Evolutionary conservation across 1,140 invertebrate genomes (phyloP).

Genomic region (Bombus pascuorum): DNA sequence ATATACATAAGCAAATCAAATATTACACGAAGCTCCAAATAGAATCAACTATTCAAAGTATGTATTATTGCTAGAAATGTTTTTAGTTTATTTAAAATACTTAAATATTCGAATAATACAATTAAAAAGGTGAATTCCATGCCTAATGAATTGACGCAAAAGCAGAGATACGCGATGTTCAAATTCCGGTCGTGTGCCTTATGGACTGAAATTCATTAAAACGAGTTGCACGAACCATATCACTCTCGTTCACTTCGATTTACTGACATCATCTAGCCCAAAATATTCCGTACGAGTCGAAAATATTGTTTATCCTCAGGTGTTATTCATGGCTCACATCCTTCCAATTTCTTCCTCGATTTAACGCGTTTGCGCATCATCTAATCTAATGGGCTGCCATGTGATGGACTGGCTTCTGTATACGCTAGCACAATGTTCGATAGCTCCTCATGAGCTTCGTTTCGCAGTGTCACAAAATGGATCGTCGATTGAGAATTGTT

Average conservation of each 20-base stretch:
- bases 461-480: conserved; percentile 28
- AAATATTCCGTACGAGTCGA: background rate
- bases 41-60: too few species aligned
- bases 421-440: conserved; percentile 16
- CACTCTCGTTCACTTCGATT: background rate
- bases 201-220: too few species aligned
- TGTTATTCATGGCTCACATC: conserved; percentile 44
- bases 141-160: too few species aligned
- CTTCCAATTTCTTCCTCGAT: conserved; percentile 61
- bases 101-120: too few species aligned
- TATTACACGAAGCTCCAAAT: too few species aligned
- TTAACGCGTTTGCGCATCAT: conserved; percentile 50
- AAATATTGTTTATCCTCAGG: background rate
- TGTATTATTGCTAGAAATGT: too few species aligned
- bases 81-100: too few species aligned
- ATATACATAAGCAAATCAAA: too few species aligned
- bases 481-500: conserved; percentile 43
- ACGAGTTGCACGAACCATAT: background rate
- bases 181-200: too few species aligned
- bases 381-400: background rate
- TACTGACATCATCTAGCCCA: background rate
- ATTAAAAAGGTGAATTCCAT: too few species aligned
- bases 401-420: too few species aligned
- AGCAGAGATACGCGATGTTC: too few species aligned
- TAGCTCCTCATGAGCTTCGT: conserved; percentile 36